Evolutionary conservation across 2,113 vertebrate genomes (phyloP).

Genomic region (Dendrocopos noguchii): DNA sequence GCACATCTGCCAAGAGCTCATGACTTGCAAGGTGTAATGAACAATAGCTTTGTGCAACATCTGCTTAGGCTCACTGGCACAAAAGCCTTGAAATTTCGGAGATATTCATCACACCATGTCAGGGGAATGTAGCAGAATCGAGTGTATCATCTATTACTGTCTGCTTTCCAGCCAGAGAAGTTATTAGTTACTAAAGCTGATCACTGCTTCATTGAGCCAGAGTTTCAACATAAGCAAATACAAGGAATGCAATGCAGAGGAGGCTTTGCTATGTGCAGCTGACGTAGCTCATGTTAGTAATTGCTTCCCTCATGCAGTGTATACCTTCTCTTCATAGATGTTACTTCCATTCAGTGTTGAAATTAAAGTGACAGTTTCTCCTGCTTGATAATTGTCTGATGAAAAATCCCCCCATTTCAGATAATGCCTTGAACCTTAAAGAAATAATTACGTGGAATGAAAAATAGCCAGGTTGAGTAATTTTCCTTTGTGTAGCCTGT

Average conservation of each 20-base stretch:
- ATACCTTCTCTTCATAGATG: background rate
- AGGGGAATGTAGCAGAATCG: background rate
- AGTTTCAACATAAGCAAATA: background rate
- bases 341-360: background rate
- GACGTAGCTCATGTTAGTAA: background rate
- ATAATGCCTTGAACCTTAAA: background rate
- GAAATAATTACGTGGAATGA: background rate
- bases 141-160: background rate
- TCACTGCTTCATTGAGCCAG: background rate
- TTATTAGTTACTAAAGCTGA: background rate
- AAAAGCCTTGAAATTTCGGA: background rate
- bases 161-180: background rate
- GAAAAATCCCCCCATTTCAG: background rate
- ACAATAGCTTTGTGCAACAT: background rate
- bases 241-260: background rate
- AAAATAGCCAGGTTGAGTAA: background rate
- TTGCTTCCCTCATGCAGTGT: background rate
- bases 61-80: background rate
- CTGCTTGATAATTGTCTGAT: background rate
- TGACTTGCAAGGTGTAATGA: background rate
- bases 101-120: background rate
- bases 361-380: background rate
- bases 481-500: background rate
- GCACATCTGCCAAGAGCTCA: slow-evolving; percentile 12
- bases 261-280: background rate